A percentile compares a stretch with the other conserved stretches of the same genome.
phyloP scores from a whole-genome alignment of 2,113 vertebrate species.

The Catharus fuscescens region DNA sequence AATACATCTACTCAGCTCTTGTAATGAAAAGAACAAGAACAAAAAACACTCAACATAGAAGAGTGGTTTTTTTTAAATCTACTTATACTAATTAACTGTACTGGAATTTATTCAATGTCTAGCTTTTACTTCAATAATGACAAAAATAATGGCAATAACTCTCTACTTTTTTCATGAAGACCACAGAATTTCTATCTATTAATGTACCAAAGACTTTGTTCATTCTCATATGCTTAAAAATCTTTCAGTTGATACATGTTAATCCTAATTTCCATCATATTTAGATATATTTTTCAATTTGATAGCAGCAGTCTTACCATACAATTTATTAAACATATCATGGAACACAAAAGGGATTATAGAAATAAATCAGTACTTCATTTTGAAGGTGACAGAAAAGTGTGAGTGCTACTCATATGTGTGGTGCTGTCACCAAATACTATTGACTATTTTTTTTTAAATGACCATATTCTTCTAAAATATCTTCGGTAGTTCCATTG shows the following conservation, averaged over 20 bases:
- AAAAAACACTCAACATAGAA: not conserved
- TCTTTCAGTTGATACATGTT: not conserved
- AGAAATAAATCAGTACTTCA: not conserved
- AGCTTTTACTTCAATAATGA: not conserved
- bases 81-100: not conserved
- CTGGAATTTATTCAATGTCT: not conserved
- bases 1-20: not conserved
- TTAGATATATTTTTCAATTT: not conserved
- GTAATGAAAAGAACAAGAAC: not conserved
- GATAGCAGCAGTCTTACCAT: not conserved
- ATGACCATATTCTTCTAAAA: not conserved
- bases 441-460: not conserved
- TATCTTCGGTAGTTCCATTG: not conserved
- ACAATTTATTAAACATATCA: not conserved
- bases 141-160: not conserved
- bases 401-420: not conserved
- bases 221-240: not conserved
- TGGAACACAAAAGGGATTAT: not conserved
- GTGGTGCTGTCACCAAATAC: not conserved
- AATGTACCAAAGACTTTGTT: not conserved
- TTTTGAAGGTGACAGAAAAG: not conserved
- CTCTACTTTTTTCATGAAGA: not conserved
- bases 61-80: accelerated
- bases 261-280: not conserved
- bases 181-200: not conserved